Conservation (phyloP, 2,888 invertebrate genomes). For the Brenthis ino region DNA sequence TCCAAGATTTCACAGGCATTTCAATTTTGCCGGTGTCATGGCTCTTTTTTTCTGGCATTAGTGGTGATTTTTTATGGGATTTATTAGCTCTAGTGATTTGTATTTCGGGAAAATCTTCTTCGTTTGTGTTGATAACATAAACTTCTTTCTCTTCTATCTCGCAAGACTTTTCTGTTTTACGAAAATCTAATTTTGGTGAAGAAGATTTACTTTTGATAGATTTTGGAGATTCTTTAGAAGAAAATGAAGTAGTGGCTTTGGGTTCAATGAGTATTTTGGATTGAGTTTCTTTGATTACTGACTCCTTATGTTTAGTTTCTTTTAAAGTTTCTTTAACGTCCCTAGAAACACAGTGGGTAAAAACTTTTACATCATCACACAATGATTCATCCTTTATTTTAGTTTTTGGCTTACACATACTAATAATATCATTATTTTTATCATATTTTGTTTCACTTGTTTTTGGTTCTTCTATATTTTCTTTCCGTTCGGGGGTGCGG, state of each 20-base stretch:
- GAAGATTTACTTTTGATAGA: slow-evolving; percentile 63
- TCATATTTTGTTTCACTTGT: slow-evolving; percentile 45
- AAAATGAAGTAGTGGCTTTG: slow-evolving; percentile 35
- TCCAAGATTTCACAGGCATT: slow-evolving; percentile 78
- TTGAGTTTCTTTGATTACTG: slow-evolving; percentile 26
- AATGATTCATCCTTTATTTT: slow-evolving; percentile 37
- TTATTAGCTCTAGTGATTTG: slow-evolving; percentile 70
- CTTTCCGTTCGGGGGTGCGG: slow-evolving; percentile 55
- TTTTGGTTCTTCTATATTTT: slow-evolving; percentile 43
- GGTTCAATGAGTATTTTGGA: slow-evolving; percentile 25
- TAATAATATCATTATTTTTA: slow-evolving; percentile 46
- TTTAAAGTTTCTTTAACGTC: slow-evolving; percentile 23
- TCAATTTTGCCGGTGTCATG: slow-evolving; percentile 49
- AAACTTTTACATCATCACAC: slow-evolving; percentile 18
- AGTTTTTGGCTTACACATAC: slow-evolving; percentile 42
- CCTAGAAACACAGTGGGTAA: slow-evolving; percentile 15
- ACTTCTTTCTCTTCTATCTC: slow-evolving; percentile 67
- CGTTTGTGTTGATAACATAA: slow-evolving; percentile 72
- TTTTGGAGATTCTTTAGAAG: slow-evolving; percentile 54
- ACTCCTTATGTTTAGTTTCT: slow-evolving; percentile 25
- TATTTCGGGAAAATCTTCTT: slow-evolving; percentile 74
- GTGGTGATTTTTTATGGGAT: slow-evolving; percentile 64
- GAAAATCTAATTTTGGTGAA: slow-evolving; percentile 57
- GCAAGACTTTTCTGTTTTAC: slow-evolving; percentile 55
- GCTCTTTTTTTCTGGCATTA: slow-evolving; percentile 47